phyloP scores from a whole-genome alignment of 2,113 vertebrate species.

The Bubalus kerabau region DNA sequence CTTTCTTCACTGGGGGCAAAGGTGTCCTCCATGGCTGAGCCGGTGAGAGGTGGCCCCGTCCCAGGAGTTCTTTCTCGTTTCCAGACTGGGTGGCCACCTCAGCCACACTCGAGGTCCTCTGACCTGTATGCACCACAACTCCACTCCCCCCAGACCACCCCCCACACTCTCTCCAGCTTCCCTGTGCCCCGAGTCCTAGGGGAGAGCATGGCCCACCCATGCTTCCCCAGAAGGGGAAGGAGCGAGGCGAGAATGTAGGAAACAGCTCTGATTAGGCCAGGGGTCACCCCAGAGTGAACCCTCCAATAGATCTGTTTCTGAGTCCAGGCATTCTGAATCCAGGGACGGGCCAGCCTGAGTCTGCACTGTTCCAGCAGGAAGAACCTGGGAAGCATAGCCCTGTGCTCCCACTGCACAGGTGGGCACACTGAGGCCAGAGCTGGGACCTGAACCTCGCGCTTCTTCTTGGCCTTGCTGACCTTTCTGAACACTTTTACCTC shows the following conservation, averaged over 20 bases:
- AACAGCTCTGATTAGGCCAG: neutral
- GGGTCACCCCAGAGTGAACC: rapidly evolving
- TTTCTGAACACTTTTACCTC: neutral
- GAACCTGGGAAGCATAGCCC: no score
- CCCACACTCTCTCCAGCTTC: no score
- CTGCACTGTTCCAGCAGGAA: neutral
- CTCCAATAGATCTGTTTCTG: neutral
- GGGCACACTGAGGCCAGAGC: neutral
- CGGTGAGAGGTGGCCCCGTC: rapidly evolving
- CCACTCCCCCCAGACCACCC: neutral
- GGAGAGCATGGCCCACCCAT: neutral
- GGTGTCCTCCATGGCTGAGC: no score
- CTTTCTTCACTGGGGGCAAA: neutral
- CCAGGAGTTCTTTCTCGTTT: no score
- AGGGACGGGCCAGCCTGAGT: neutral
- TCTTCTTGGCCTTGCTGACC: no score
- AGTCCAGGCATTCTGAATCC: neutral
- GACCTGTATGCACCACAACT: neutral
- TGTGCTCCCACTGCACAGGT: neutral
- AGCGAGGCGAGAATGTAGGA: neutral
- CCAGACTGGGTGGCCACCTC: neutral
- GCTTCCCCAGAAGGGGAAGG: neutral
- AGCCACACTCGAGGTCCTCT: neutral
- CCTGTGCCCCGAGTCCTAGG: neutral
- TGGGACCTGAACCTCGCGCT: neutral